Conservation (phyloP, 1,140 invertebrate genomes). For the Drosophila bifasciata region DNA sequence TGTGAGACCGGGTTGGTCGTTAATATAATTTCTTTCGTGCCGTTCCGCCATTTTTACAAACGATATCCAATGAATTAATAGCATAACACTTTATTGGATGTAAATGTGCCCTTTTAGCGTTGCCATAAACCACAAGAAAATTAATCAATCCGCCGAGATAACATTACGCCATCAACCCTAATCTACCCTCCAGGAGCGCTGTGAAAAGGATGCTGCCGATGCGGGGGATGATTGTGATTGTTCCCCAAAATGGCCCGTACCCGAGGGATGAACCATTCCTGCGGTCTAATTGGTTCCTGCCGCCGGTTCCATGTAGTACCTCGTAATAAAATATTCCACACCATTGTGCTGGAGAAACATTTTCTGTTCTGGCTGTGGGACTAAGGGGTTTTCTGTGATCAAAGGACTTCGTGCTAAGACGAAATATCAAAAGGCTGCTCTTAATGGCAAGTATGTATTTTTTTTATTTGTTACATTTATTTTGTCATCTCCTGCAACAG, state of each 20-base stretch:
- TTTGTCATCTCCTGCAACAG: constrained; percentile 50
- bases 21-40: constrained; percentile 43
- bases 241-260: constrained; percentile 29
- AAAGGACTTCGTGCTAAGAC: no score
- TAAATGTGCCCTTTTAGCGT: constrained; percentile 66
- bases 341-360: constrained; percentile 34
- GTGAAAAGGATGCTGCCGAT: neutral
- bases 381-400: no score
- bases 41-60: constrained; percentile 68
- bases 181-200: constrained; percentile 27
- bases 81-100: constrained; percentile 68
- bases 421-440: neutral
- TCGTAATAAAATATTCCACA: neutral
- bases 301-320: constrained; percentile 22
- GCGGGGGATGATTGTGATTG: constrained; percentile 44
- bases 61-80: constrained; percentile 65
- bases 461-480: constrained; percentile 57
- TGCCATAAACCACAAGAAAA: constrained; percentile 63
- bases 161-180: constrained; percentile 50
- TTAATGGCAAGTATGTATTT: constrained; percentile 45
- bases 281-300: constrained; percentile 55
- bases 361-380: constrained; percentile 25
- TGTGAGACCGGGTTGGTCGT: constrained; percentile 24
- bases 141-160: constrained; percentile 53
- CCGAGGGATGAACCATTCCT: constrained; percentile 28